Evolutionary conservation across 2,797 vertebrate genomes (phyloP), one percentile per base, ranked within the genome.

Genomic region (Pseudomugil gertrudae): DNA sequence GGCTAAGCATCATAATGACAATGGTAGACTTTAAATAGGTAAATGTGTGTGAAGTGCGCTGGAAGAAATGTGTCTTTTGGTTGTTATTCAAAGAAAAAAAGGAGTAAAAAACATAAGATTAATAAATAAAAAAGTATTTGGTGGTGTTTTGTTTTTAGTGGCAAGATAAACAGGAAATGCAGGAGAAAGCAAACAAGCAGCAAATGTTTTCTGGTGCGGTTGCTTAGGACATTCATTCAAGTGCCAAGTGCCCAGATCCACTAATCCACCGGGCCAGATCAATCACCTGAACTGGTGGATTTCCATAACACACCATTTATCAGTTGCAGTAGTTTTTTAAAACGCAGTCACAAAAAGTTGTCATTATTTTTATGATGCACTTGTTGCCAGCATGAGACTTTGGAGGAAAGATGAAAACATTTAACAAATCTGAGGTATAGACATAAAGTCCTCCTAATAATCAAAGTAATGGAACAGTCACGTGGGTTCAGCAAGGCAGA

Each of bases 281-380:
- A 33, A 56, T 67, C 36, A 36, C 63, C 75, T 24, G 61, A 55
- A 61, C 15, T 58, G 57, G 27, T 38, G 47, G 19, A 36, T 54
- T 74, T 57, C n/a, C 35, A 59, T 54, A 23, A 47, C 9, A 7
- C 11, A 61, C 43, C 38, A 59, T 72, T 56, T 23, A 27, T 52
- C 50, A 56, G 72, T 57, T 59, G 13, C 3, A 1, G 43, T 38
- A 60, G 30, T 36, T 50, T 67, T 8, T n/a, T 60, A 10, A 64
- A 53, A 48, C 23, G 76, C 24, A 35, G 27, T 53, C 32, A 59
- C 24, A 71, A 55, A 75, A 40, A 50, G 51, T 23, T 70, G 14
- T 29, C 13, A 50, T 56, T 53, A 51, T 51, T 72, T 2, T 33
- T 35, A 57, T 70, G 24, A 23, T 63, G 52, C 50, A 67, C 35